These are phyloP conservation scores for Macrosteles quadrilineatus DNA, from an alignment of 1,140 invertebrate species.

Conservation along the genomic window DNA sequence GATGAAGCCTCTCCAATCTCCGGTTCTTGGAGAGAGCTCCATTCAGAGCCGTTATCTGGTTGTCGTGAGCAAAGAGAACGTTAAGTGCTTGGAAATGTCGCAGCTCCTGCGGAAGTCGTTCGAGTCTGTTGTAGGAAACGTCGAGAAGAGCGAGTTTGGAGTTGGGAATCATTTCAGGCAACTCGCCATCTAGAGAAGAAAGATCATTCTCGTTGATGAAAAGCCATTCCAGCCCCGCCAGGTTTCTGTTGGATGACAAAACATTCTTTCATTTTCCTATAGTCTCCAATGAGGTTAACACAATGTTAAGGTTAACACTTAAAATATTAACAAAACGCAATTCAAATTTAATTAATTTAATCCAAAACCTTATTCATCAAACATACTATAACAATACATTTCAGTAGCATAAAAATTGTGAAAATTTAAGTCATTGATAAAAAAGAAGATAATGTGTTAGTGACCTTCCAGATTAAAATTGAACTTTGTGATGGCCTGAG, in stretches of 20 bases:
- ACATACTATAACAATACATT: too few relatives aligned
- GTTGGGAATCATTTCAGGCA: conserved; percentile 62
- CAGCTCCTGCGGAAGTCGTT: conserved; percentile 67
- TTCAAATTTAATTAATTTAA: too few relatives aligned
- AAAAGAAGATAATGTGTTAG: neutral
- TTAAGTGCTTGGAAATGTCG: conserved; percentile 64
- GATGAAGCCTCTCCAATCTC: conserved; percentile 62
- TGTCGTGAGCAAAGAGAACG: conserved; percentile 67
- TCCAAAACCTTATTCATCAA: too few relatives aligned
- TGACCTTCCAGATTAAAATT: neutral
- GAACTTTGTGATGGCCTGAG: neutral
- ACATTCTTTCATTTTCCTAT: too few relatives aligned
- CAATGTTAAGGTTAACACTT: too few relatives aligned
- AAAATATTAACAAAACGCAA: too few relatives aligned
- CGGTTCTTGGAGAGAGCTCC: conserved; percentile 66
- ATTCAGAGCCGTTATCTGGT: conserved; percentile 66
- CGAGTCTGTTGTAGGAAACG: conserved; percentile 68
- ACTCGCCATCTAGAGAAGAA: conserved; percentile 68
- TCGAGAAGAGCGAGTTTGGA: conserved; percentile 67
- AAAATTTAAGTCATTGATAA: conserved; percentile 20
- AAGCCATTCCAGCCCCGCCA: conserved; percentile 72
- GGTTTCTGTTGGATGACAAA: conserved; percentile 52
- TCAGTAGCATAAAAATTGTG: too few relatives aligned
- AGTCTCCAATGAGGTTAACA: too few relatives aligned
- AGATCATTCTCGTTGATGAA: conserved; percentile 75